These are phyloP conservation scores for Nipponacmea schrenckii DNA, from an alignment of 2,888 invertebrate genomes.

Conservation along the genomic window DNA sequence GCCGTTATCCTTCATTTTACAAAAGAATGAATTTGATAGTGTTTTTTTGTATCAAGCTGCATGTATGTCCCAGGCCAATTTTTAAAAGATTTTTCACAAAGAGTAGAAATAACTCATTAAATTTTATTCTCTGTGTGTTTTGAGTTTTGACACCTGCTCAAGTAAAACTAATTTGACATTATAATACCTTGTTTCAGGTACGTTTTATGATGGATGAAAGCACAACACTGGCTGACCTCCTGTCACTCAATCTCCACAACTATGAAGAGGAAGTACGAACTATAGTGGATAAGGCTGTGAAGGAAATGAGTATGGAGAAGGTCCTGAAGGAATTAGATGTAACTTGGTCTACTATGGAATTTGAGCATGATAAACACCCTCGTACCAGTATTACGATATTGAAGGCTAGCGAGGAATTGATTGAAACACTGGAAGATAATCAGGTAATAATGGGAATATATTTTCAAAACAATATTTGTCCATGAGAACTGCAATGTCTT, in stretches of 20 bases:
- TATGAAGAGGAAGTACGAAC: constrained; percentile 96
- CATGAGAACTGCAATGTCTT: neutral
- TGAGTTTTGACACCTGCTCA: too few species aligned
- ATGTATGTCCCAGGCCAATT: too few species aligned
- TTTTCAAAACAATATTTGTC: neutral
- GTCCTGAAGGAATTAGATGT: constrained; percentile 87
- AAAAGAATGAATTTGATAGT: too few species aligned
- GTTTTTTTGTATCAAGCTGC: too few species aligned
- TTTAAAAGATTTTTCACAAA: too few species aligned
- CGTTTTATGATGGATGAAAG: constrained; percentile 92
- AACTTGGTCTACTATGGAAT: constrained; percentile 94
- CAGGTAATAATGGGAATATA: constrained; percentile 73
- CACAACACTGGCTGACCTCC: constrained; percentile 90
- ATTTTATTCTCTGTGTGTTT: too few species aligned
- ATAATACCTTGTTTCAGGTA: constrained; percentile 73
- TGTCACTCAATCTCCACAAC: constrained; percentile 92
- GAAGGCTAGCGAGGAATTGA: constrained; percentile 92
- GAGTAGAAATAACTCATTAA: too few species aligned
- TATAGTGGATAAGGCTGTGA: constrained; percentile 97
- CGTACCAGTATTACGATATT: constrained; percentile 88
- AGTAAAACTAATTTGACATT: too few species aligned
- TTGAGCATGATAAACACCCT: constrained; percentile 83
- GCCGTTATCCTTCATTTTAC: too few species aligned
- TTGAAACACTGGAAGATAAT: constrained; percentile 96
- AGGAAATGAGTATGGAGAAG: constrained; percentile 99